Conservation (phyloP, 2,113 vertebrate genomes). For the Pseudorasbora parva region DNA sequence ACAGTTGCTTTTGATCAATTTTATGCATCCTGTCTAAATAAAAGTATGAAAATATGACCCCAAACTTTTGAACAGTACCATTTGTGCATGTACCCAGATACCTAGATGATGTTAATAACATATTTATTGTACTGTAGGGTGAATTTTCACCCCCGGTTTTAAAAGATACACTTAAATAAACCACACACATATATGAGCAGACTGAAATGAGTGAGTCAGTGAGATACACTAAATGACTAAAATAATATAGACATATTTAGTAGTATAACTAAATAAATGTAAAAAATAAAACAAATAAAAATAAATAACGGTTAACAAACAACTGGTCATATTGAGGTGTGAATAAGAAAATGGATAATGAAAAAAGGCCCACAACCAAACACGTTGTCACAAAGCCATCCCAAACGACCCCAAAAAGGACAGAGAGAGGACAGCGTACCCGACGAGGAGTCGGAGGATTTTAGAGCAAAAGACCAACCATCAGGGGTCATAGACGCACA, state of each 20-base stretch:
- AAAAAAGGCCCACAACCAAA: constrained; percentile 67
- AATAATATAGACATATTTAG: too few relatives aligned
- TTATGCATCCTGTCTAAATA: neutral
- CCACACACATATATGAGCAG: constrained; percentile 26
- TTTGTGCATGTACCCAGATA: neutral
- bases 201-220: constrained; percentile 29
- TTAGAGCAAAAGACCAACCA: constrained; percentile 99
- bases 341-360: constrained; percentile 59
- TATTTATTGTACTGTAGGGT: neutral
- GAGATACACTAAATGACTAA: constrained; percentile 4
- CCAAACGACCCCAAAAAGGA: constrained; percentile 90
- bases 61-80: neutral
- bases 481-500: constrained; percentile 99
- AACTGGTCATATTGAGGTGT: constrained; percentile 43
- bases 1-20: neutral
- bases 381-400: constrained; percentile 73
- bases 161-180: neutral
- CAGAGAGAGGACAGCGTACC: constrained; percentile 95
- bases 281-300: too few relatives aligned
- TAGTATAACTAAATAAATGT: neutral
- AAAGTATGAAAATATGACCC: neutral
- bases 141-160: neutral
- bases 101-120: neutral
- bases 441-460: constrained; percentile 99
- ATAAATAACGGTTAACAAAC: neutral